phyloP scores from a whole-genome alignment of 37 sponge, comb jelly and placozoan genomes.

The Haliclona indistincta region DNA sequence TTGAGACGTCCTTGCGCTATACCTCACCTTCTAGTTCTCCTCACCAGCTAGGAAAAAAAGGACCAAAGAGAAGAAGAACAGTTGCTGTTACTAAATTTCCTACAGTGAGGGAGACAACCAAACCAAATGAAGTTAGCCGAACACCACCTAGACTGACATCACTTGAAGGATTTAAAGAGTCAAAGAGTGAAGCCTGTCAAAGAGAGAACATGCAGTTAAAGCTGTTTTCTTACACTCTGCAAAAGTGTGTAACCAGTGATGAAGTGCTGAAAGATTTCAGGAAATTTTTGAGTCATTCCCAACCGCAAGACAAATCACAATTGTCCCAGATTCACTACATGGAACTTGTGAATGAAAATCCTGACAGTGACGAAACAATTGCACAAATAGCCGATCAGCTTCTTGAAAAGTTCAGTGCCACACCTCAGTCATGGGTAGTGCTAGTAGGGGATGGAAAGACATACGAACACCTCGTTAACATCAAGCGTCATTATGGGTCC shows the following conservation, averaged over 20 bases:
- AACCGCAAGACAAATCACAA: too few relatives aligned
- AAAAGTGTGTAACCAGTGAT: not conserved
- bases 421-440: constrained; percentile 5
- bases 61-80: not conserved
- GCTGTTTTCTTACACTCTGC: not conserved
- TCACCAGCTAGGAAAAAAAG: not conserved
- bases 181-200: not conserved
- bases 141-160: too few relatives aligned
- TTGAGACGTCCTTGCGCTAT: too few relatives aligned
- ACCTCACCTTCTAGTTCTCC: not conserved
- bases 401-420: constrained; percentile 3
- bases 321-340: too few relatives aligned
- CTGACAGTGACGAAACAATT: constrained; percentile 34
- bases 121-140: too few relatives aligned
- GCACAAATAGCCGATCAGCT: constrained; percentile 3
- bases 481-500: not conserved
- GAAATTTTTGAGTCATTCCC: not conserved
- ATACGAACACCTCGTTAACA: constrained; percentile 28
- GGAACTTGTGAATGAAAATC: constrained; percentile 32
- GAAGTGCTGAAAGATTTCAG: not conserved
- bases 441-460: constrained; percentile 47
- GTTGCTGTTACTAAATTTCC: too few relatives aligned
- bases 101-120: too few relatives aligned
- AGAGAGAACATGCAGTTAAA: not conserved
- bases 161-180: not conserved